A percentile compares a stretch with the other conserved stretches of the same genome.
phyloP scores from a whole-genome alignment of 2,797 vertebrate species.

The Lacerta agilis region DNA sequence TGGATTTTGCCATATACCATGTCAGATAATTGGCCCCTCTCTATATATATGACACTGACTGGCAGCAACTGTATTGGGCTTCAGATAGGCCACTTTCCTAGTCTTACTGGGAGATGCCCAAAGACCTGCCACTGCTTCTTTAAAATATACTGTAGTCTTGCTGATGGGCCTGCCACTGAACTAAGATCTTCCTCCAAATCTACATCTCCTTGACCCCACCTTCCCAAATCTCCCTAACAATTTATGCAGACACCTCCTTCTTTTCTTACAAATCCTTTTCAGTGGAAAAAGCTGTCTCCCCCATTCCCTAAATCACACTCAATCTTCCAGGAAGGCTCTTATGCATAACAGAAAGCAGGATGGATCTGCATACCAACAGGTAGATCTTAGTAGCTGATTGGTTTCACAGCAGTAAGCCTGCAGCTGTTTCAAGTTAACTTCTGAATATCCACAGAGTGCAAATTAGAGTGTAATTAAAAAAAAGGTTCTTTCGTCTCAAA shows the following conservation, averaged over 20 bases:
- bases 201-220: too few relatives aligned
- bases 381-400: neutral
- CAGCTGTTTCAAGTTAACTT: neutral
- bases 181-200: too few relatives aligned
- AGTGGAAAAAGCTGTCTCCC: neutral
- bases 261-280: neutral
- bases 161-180: too few relatives aligned
- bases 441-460: neutral
- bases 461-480: neutral
- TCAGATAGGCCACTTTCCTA: too few relatives aligned
- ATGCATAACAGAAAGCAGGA: neutral
- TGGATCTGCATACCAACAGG: neutral
- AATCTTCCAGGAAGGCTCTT: neutral
- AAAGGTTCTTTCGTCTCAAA: conserved; percentile 1
- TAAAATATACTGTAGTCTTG: too few relatives aligned
- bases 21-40: too few relatives aligned
- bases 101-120: too few relatives aligned
- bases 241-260: neutral
- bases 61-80: too few relatives aligned
- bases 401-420: neutral
- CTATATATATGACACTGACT: too few relatives aligned
- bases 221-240: too few relatives aligned
- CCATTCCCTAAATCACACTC: neutral
- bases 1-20: too few relatives aligned
- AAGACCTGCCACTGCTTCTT: too few relatives aligned